A percentile compares a stretch with the other conserved stretches of the same genome.
phyloP scores from a whole-genome alignment of 2,113 vertebrate genomes.

The Cheirogaleus medius region DNA sequence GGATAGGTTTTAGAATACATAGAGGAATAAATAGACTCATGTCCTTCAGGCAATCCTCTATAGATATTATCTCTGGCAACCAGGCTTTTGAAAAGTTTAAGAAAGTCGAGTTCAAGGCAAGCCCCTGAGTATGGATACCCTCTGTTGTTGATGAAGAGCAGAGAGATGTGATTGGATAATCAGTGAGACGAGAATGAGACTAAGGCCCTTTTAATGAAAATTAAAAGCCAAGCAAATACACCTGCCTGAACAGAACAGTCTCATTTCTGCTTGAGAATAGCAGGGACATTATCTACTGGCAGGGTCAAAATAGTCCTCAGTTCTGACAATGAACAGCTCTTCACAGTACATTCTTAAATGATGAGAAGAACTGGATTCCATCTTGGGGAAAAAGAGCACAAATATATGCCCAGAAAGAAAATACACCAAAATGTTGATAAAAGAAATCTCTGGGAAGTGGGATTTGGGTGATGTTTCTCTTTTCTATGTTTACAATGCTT shows the following conservation, averaged over 20 bases:
- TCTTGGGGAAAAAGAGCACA: not conserved
- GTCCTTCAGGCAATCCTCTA: not conserved
- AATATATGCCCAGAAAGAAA: not conserved
- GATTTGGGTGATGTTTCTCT: not conserved
- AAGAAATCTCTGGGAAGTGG: not conserved
- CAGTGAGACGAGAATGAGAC: not conserved
- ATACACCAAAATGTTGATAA: not conserved
- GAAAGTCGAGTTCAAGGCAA: constrained; percentile 40
- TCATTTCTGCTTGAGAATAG: not conserved
- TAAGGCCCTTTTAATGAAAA: not conserved
- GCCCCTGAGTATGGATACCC: not conserved
- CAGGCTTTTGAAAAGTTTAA: constrained; percentile 19
- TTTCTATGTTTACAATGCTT: not conserved
- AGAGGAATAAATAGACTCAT: not conserved
- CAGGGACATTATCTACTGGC: not conserved
- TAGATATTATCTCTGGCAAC: not conserved
- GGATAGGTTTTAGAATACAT: not conserved
- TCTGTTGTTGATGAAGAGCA: not conserved
- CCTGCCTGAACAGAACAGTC: not conserved
- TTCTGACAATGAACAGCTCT: not conserved
- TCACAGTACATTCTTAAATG: not conserved
- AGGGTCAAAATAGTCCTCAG: not conserved
- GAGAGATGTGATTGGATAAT: not conserved
- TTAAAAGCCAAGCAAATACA: not conserved
- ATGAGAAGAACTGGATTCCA: not conserved